These are phyloP conservation scores for Campoletis sonorensis DNA, from an alignment of 1,140 invertebrate genomes.

Conservation along the genomic window DNA sequence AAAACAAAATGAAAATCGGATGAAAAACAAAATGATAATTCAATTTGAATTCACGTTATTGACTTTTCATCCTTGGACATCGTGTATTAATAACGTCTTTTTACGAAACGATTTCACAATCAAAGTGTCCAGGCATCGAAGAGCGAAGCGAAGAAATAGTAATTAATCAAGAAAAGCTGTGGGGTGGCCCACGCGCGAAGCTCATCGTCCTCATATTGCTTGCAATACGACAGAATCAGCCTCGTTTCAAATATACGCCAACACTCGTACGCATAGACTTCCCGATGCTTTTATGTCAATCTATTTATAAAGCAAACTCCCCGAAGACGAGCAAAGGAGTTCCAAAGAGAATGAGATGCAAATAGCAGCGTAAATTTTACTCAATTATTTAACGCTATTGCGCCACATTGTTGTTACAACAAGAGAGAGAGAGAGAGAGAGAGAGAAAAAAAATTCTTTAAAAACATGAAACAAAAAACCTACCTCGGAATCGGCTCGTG, in stretches of 20 bases:
- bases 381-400: neutral
- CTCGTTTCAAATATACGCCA: constrained; percentile 34
- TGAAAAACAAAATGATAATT: no score
- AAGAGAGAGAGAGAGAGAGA: neutral
- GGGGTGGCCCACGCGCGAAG: neutral
- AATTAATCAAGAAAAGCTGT: no score
- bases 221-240: constrained; percentile 20
- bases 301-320: constrained; percentile 51
- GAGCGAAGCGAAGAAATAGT: no score
- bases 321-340: constrained; percentile 4
- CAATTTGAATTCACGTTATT: no score
- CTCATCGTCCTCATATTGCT: neutral
- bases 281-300: constrained; percentile 50
- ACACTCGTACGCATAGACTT: constrained; percentile 37
- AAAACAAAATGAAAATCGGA: no score
- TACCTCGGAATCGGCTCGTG: constrained; percentile 71
- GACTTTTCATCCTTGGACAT: no score
- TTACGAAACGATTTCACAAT: no score
- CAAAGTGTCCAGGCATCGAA: no score
- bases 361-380: constrained; percentile 10
- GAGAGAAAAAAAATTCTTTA: neutral
- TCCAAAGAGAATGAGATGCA: constrained; percentile 36
- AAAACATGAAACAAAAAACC: constrained; percentile 18
- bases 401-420: neutral
- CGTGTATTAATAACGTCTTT: no score